phyloP scores from a whole-genome alignment of 2,888 invertebrate genomes.

The Theretra japonica region DNA sequence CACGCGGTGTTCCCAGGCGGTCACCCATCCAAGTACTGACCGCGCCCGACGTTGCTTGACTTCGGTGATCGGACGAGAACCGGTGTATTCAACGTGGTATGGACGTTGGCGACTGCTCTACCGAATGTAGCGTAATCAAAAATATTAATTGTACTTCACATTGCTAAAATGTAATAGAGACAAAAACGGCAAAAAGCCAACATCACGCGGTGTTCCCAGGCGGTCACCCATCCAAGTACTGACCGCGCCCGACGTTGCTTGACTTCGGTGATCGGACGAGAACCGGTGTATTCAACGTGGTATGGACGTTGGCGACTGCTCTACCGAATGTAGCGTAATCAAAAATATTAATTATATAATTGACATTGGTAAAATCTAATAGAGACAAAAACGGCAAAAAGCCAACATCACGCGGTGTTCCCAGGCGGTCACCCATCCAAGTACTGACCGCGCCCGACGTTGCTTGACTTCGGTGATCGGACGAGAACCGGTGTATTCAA shows the following conservation, averaged over 20 bases:
- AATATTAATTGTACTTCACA: too few species aligned
- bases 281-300: constrained; percentile 75
- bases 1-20: constrained; percentile 78
- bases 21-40: constrained; percentile 82
- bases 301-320: constrained; percentile 63
- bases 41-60: constrained; percentile 80
- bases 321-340: too few species aligned
- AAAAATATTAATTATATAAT: too few species aligned
- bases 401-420: constrained; percentile 64
- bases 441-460: constrained; percentile 76
- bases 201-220: constrained; percentile 64
- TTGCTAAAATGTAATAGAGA: too few species aligned
- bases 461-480: constrained; percentile 79
- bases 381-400: constrained; percentile 49
- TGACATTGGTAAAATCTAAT: too few species aligned
- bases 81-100: constrained; percentile 79
- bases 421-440: constrained; percentile 79
- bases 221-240: constrained; percentile 80
- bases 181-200: constrained; percentile 57
- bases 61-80: constrained; percentile 83
- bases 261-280: constrained; percentile 80
- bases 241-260: constrained; percentile 76
- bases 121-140: too few species aligned
- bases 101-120: constrained; percentile 48
- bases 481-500: constrained; percentile 66